Conservation (phyloP, 2,797 vertebrate genomes). For the Brotula barbata region DNA sequence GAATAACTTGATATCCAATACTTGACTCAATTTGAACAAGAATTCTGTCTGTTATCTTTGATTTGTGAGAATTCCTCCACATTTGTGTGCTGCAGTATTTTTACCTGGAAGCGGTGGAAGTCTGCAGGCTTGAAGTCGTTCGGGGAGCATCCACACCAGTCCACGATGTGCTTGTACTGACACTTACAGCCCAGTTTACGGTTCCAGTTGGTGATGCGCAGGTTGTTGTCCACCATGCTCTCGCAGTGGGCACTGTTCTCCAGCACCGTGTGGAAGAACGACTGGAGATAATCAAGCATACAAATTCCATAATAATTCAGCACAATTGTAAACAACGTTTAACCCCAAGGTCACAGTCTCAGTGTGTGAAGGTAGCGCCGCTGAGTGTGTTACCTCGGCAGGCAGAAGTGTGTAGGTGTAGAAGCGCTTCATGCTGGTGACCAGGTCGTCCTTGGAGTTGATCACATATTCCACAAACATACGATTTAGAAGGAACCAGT, state of each 20-base stretch:
- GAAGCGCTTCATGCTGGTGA: conserved; percentile 95
- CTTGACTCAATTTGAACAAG: no score
- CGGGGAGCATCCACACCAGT: conserved; percentile 98
- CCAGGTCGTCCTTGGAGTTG: conserved; percentile 89
- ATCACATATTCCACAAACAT: conserved; percentile 95
- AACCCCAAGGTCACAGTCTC: conserved; percentile 33
- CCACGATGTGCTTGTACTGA: conserved; percentile 99
- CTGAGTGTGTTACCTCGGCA: conserved; percentile 84
- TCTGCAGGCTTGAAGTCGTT: conserved; percentile 98
- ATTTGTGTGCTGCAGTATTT: background rate
- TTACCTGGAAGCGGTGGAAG: conserved; percentile 95
- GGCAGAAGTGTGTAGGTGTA: conserved; percentile 94
- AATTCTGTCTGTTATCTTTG: no score
- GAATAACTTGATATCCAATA: no score
- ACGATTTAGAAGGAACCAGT: conserved; percentile 97
- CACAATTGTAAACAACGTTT: conserved; percentile 26
- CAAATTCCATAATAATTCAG: conserved; percentile 23
- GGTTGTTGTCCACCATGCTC: conserved; percentile 96
- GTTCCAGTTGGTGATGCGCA: conserved; percentile 99
- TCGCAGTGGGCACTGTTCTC: conserved; percentile 92
- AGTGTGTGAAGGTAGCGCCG: conserved; percentile 7
- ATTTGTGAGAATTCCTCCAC: no score
- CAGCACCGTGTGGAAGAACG: conserved; percentile 97
- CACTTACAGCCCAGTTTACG: conserved; percentile 98
- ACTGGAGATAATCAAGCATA: conserved; percentile 72